Percentiles rank a stretch among this genome's conserved stretches.
Conservation (phyloP, 2,888 invertebrate species). For the Nemotelus nigrinus region DNA sequence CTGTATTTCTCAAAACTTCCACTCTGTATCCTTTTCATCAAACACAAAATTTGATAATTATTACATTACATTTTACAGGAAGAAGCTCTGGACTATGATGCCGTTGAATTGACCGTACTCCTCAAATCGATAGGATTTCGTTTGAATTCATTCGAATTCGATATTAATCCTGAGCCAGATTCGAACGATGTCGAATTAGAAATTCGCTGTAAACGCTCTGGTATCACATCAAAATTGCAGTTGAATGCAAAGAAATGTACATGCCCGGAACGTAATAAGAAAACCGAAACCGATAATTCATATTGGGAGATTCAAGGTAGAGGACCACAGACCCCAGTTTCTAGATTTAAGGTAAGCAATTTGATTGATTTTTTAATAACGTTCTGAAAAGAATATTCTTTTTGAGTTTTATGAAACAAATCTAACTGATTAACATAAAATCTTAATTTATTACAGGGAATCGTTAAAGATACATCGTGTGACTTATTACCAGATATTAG, state of each 20-base stretch:
- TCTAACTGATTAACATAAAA: too few relatives aligned
- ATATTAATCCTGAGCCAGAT: conserved; percentile 25
- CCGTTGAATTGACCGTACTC: conserved; percentile 49
- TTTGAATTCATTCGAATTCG: conserved; percentile 49
- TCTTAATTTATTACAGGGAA: conserved; percentile 33
- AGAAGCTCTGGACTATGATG: conserved; percentile 49
- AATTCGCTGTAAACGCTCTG: conserved; percentile 48
- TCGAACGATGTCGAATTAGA: conserved; percentile 47
- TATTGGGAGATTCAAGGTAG: conserved; percentile 52
- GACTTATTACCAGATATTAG: conserved; percentile 49
- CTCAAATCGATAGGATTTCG: conserved; percentile 51
- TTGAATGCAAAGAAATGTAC: conserved; percentile 47
- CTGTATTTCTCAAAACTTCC: too few relatives aligned
- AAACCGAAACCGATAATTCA: conserved; percentile 49
- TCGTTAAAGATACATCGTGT: conserved; percentile 51
- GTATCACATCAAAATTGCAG: conserved; percentile 47
- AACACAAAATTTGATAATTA: too few relatives aligned
- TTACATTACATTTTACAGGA: conserved; percentile 37
- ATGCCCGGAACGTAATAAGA: conserved; percentile 45
- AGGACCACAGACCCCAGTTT: conserved; percentile 45
- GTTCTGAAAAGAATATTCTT: not conserved
- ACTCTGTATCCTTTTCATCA: too few relatives aligned
- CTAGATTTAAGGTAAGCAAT: conserved; percentile 42
- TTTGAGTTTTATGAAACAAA: not conserved
- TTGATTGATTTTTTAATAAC: too few relatives aligned